Percentiles rank a stretch among this genome's conserved stretches.
Conservation (phyloP, 2,888 invertebrate genomes). For the Volucella bombylans region DNA sequence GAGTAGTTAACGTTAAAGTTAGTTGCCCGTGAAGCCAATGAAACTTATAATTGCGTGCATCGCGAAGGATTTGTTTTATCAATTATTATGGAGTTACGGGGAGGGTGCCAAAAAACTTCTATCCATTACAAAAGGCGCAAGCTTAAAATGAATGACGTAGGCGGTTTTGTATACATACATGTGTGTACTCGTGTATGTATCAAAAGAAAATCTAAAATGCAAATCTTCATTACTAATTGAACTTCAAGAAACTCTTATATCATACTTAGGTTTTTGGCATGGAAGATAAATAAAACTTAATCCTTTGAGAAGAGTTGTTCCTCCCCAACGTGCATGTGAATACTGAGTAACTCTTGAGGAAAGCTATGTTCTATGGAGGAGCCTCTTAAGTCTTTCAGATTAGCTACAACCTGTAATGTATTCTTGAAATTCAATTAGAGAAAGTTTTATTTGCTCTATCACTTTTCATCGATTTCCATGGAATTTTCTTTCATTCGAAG, state of each 20-base stretch:
- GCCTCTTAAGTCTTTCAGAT: conserved; percentile 11
- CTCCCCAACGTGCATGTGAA: too few relatives aligned
- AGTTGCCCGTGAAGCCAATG: conserved; percentile 41
- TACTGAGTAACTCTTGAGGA: background rate
- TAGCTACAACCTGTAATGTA: conserved; percentile 35
- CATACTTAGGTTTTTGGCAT: background rate
- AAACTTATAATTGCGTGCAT: conserved; percentile 67
- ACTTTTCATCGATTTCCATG: conserved; percentile 57
- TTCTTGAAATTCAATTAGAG: conserved; percentile 67
- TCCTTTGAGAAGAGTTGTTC: background rate
- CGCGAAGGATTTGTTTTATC: conserved; percentile 70
- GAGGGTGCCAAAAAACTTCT: background rate
- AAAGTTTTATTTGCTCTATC: conserved; percentile 70
- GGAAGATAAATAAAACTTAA: conserved; percentile 53
- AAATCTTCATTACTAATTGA: conserved; percentile 18
- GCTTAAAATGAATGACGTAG: background rate
- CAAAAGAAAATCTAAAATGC: background rate
- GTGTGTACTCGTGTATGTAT: background rate
- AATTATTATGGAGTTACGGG: conserved; percentile 35
- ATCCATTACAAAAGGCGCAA: background rate
- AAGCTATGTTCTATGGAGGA: conserved; percentile 5
- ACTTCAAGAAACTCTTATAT: conserved; percentile 13
- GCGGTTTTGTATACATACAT: background rate
- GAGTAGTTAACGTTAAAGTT: background rate
- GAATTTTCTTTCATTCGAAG: conserved; percentile 36